Conservation (phyloP, 2,888 invertebrate genomes). For the Hydroisotoma schaefferi region DNA sequence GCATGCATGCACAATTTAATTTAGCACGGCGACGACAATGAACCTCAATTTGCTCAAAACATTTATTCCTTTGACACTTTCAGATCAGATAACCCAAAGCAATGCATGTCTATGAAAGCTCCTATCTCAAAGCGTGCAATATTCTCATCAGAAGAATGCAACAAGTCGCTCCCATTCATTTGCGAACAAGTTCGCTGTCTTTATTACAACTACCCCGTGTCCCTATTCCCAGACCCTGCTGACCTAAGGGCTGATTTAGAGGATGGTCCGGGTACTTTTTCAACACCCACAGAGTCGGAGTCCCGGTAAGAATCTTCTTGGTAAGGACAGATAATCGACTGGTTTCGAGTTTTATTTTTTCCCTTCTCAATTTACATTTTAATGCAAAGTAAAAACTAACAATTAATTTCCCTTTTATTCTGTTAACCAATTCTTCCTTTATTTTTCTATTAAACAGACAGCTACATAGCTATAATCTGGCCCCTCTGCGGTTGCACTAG, state of each 20-base stretch:
- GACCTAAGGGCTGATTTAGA: constrained; percentile 36
- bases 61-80: too few species aligned
- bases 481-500: too few species aligned
- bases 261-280: constrained; percentile 21
- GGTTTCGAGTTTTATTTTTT: constrained; percentile 3
- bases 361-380: too few species aligned
- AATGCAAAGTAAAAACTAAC: too few species aligned
- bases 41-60: too few species aligned
- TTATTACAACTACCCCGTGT: constrained; percentile 45
- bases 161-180: constrained; percentile 40
- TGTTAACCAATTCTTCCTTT: too few species aligned
- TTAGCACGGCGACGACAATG: too few species aligned
- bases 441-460: too few species aligned
- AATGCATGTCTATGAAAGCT: constrained; percentile 43
- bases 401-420: too few species aligned
- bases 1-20: too few species aligned
- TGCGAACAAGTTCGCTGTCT: constrained; percentile 46
- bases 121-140: constrained; percentile 30
- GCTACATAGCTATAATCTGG: too few species aligned
- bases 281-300: constrained; percentile 34
- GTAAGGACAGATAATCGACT: constrained; percentile 19
- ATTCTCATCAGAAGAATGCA: constrained; percentile 43
- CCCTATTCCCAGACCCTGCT: constrained; percentile 39
- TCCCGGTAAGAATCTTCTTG: constrained; percentile 43
- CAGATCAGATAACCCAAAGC: constrained; percentile 17